Evolutionary conservation across 2,888 invertebrate species (phyloP), one percentile per base, ranked within the genome.

Genomic region (Hirtodrosophila trivittata): DNA sequence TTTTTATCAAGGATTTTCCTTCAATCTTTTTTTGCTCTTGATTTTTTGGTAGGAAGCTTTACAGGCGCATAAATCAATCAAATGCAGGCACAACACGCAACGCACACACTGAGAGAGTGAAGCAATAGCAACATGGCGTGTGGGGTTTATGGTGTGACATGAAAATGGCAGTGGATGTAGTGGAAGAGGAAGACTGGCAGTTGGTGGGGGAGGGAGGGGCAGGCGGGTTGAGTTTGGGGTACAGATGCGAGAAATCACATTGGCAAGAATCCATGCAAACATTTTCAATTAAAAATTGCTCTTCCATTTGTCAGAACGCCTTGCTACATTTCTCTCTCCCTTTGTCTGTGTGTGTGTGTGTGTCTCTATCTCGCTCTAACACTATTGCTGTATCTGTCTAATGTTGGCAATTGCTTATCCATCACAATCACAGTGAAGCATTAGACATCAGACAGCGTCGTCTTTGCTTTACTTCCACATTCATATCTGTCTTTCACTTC

Each of bases 211-310:
- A n/a, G 9, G 4, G 9, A 10, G 9, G n/a, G n/a, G n/a, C 4
- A 25, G 25, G 25, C 25, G 18, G 9, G 33, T 26, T 39, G 21
- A 38, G 32, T 3, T 10, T 5, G 3, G 28, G 32, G 9, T 35
- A 16, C 5, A 25, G 26, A 63, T 55, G 66, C 68, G 54, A 64
- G 63, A 43, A 80, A 60, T 67, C 76, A 43, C 76, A 75, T 65
- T 75, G 77, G 63, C 78, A 85, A 70, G 80, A 86, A 86, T 82
- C 84, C 84, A 80, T 72, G 86, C 84, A 80, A 84, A 80, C 85
- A 80, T 84, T 86, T 80, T 80, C 80, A 80, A 80, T 80, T 80
- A 80, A 80, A 86, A 86, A 80, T 70, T 73, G 81, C 81, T 67
- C 55, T 85, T 72, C 83, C 86, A 78, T 78, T 85, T 78, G 83